These are phyloP conservation scores for Zeus faber DNA, from an alignment of 2,113 vertebrate species.

Conservation along the genomic window DNA sequence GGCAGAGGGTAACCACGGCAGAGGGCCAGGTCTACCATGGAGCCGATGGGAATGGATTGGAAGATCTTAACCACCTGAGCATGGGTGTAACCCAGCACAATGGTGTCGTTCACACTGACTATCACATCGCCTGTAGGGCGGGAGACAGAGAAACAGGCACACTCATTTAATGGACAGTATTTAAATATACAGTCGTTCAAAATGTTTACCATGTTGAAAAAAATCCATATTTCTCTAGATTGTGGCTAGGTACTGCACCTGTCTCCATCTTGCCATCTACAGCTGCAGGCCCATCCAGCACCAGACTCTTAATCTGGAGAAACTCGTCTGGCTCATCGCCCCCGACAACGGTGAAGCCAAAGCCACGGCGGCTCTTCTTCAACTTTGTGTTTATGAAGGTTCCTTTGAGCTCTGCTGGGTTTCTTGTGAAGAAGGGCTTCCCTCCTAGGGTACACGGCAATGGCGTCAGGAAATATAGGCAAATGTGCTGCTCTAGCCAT, in stretches of 20 bases:
- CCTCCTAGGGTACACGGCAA: constrained; percentile 65
- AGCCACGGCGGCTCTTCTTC: constrained; percentile 94
- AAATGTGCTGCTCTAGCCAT: no score
- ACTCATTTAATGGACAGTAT: no score
- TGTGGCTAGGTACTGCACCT: constrained; percentile 73
- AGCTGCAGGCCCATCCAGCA: constrained; percentile 93
- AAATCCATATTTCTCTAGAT: constrained; percentile 29
- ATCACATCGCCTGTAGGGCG: constrained; percentile 87
- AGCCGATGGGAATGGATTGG: constrained; percentile 97
- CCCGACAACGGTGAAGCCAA: constrained; percentile 96
- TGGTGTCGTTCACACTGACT: constrained; percentile 95
- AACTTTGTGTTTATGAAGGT: constrained; percentile 97
- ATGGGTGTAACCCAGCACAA: constrained; percentile 96
- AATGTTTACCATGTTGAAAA: neutral
- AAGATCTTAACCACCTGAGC: constrained; percentile 99
- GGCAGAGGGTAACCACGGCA: constrained; percentile 97
- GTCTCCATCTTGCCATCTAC: constrained; percentile 98
- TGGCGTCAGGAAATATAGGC: no score
- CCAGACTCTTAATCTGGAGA: constrained; percentile 97
- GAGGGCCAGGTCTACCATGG: constrained; percentile 94
- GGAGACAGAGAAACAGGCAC: neutral
- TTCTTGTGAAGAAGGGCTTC: constrained; percentile 97
- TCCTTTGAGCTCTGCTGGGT: constrained; percentile 95
- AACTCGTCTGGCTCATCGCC: constrained; percentile 98
- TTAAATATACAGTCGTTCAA: no score